A percentile compares a stretch with the other conserved stretches of the same genome.
phyloP scores from a whole-genome alignment of 2,888 invertebrate species.

The Drosophila mulleri region DNA sequence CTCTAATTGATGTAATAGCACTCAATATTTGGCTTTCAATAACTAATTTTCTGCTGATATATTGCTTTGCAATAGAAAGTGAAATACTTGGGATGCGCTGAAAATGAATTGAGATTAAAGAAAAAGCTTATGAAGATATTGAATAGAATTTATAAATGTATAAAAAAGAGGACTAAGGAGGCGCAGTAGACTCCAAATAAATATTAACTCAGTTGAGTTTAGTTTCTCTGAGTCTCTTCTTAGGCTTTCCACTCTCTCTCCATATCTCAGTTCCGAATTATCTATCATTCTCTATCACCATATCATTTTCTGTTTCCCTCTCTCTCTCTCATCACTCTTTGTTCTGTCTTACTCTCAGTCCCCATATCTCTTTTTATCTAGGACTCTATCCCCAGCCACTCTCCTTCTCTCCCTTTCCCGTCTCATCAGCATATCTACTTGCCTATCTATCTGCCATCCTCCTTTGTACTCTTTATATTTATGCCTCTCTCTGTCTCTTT shows the following conservation, averaged over 20 bases:
- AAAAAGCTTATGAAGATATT: background rate
- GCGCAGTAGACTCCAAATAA: no score
- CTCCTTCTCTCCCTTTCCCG: background rate
- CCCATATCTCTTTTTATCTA: background rate
- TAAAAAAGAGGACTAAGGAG: no score
- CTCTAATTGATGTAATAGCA: background rate
- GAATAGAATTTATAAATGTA: background rate
- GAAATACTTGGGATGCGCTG: background rate
- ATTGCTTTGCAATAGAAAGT: background rate
- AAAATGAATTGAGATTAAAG: background rate
- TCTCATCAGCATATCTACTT: no score
- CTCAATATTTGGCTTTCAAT: no score
- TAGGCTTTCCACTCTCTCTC: background rate
- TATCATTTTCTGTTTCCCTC: background rate
- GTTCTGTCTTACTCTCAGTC: background rate
- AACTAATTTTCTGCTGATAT: background rate
- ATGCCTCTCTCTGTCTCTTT: background rate
- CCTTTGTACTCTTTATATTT: background rate
- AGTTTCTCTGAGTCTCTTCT: no score
- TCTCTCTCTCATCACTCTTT: background rate
- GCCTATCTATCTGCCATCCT: no score
- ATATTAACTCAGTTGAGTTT: no score
- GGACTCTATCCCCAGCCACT: background rate
- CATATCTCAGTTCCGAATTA: no score
- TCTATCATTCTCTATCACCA: no score